phyloP scores from a whole-genome alignment of 2,888 invertebrate species.

The Alitta virens region DNA sequence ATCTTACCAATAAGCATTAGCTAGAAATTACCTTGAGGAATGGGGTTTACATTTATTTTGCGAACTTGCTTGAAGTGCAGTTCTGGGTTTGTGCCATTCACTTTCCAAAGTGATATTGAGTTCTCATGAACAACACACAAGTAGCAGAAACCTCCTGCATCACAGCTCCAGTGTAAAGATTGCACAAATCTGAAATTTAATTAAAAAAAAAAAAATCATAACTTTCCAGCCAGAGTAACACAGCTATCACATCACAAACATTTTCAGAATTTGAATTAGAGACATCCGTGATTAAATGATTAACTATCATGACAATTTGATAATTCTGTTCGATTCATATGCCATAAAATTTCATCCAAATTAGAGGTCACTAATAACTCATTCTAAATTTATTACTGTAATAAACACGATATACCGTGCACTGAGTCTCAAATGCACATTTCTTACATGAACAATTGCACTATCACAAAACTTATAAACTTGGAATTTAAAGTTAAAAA shows the following conservation, averaged over 20 bases:
- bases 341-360: too few relatives aligned
- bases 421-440: too few relatives aligned
- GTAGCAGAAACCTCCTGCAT: slow-evolving; percentile 36
- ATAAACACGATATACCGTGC: too few relatives aligned
- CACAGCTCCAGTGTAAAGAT: slow-evolving; percentile 42
- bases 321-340: too few relatives aligned
- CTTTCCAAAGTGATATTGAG: slow-evolving; percentile 49
- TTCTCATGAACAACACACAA: slow-evolving; percentile 47
- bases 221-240: background rate
- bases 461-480: too few relatives aligned
- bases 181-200: slow-evolving; percentile 22
- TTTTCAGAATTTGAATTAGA: background rate
- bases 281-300: too few relatives aligned
- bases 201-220: background rate
- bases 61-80: slow-evolving; percentile 49
- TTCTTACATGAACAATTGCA: too few relatives aligned
- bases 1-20: too few relatives aligned
- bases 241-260: background rate
- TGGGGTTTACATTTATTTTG: slow-evolving; percentile 47
- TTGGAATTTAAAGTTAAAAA: too few relatives aligned
- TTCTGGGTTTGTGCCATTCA: slow-evolving; percentile 41
- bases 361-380: too few relatives aligned
- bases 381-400: too few relatives aligned
- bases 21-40: slow-evolving; percentile 52
- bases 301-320: too few relatives aligned